Evolutionary conservation across 2,113 vertebrate species (phyloP).

Genomic region (Panurus biarmicus): DNA sequence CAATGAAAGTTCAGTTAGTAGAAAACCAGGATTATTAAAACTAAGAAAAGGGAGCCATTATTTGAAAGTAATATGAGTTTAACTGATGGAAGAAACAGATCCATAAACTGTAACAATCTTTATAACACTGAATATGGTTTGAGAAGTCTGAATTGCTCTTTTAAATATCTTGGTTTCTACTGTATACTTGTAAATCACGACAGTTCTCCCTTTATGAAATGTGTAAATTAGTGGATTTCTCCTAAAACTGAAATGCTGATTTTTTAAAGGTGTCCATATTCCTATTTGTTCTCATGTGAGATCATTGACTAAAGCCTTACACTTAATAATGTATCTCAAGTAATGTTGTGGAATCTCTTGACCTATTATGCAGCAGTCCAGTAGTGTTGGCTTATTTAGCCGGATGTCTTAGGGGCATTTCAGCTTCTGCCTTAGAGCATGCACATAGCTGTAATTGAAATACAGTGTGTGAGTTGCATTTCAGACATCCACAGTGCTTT

Average conservation of each 20-base stretch:
- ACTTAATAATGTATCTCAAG: not conserved
- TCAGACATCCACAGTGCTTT: not conserved
- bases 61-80: constrained; percentile 9
- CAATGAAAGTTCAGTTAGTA: not conserved
- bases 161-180: not conserved
- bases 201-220: not conserved
- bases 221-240: not conserved
- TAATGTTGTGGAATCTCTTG: not conserved
- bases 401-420: not conserved
- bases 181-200: not conserved
- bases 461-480: not conserved
- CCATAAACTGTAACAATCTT: not conserved
- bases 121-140: not conserved
- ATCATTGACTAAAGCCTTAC: not conserved
- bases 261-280: not conserved
- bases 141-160: not conserved
- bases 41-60: not conserved
- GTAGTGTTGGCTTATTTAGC: not conserved
- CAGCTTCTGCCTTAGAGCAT: not conserved
- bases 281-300: not conserved
- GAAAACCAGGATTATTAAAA: not conserved
- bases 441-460: rapidly evolving
- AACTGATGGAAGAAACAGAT: constrained; percentile 34
- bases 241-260: not conserved
- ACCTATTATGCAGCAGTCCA: not conserved